Base-by-base conservation (phyloP, 1,140 invertebrate species). In the Camponotus vicinus region DNA sequence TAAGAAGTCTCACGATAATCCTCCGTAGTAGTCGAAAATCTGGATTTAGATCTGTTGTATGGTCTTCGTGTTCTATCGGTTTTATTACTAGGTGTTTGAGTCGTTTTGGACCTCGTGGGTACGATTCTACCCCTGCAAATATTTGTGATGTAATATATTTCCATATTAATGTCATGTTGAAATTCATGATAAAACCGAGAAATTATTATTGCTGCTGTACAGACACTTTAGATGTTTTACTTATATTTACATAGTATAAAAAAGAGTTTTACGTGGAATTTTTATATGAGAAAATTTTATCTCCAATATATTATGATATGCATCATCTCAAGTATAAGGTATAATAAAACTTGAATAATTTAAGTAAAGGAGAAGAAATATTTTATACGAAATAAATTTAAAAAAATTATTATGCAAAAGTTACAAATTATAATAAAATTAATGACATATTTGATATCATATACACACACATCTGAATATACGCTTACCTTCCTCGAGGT, bases 1-100 rank as follows among this genome's bases (percentile, higher is more conserved):
- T 95, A 94, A 66, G 87, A 86, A 7, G 92, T 87, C 21, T 95
- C 94, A 7, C 73, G 85, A 67, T 95, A 95, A 45, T 94, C 93
- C 5, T 94, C 94, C 7, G 94, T 94, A 1, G 90, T 92, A 0
- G 89, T 93, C 0, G 93, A 93, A 52, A 88, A 93, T 77, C 94
- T 88, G 2, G 94, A 94, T 86, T 93, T 93, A 9, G 93, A 93
- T 87, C 95, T 91, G 42, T 91, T 93, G 32, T 92, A 90, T 11
- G 95, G 94, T 90, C 94, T 90, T 79, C 94, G 89, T 21, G 91
- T 88, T 87, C 91, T 92, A 0, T 95, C 94, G 15, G 49, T 45
- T 71, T 83, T 91, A 0, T 88, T 79, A n/a, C 88, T 52, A 21
- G 93, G 49, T 2, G 89, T 64, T 3, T 87, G 78, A 6, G 91